phyloP scores from a whole-genome alignment of 2,113 vertebrate species.

The Muntiacus muntjak region DNA sequence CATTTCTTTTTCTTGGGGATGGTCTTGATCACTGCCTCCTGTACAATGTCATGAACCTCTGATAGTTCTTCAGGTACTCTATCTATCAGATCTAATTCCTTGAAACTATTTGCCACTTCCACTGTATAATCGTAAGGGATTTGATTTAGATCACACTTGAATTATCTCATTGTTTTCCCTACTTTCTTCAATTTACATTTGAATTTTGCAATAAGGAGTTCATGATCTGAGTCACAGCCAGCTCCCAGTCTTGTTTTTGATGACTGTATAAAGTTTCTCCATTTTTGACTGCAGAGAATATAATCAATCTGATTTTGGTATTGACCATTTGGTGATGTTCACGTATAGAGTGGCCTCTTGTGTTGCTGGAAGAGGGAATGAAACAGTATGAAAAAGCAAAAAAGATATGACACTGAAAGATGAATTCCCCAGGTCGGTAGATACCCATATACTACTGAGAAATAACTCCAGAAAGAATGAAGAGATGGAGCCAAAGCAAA shows the following conservation, averaged over 20 bases:
- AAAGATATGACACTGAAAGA: neutral
- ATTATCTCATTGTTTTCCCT: neutral
- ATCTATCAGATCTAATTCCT: neutral
- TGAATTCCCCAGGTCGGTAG: neutral
- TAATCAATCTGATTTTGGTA: neutral
- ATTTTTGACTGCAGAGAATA: neutral
- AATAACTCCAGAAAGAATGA: neutral
- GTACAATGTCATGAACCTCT: neutral
- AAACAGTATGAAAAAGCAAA: neutral
- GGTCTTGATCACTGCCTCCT: neutral
- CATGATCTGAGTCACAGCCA: neutral
- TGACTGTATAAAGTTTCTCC: neutral
- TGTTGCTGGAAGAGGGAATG: neutral
- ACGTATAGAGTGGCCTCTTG: neutral
- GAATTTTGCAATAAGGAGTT: neutral
- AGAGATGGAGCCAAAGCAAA: neutral
- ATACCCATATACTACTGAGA: neutral
- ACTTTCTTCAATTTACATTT: neutral
- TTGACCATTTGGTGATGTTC: neutral
- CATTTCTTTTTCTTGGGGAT: neutral
- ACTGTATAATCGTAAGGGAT: neutral
- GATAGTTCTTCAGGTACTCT: neutral
- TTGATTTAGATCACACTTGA: neutral
- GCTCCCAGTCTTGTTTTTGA: neutral
- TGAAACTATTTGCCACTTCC: neutral